Percentiles rank a stretch among this genome's conserved stretches.
These are phyloP conservation scores for Eristalinus sepulchralis DNA, from an alignment of 2,888 invertebrate species.

Conservation along the genomic window DNA sequence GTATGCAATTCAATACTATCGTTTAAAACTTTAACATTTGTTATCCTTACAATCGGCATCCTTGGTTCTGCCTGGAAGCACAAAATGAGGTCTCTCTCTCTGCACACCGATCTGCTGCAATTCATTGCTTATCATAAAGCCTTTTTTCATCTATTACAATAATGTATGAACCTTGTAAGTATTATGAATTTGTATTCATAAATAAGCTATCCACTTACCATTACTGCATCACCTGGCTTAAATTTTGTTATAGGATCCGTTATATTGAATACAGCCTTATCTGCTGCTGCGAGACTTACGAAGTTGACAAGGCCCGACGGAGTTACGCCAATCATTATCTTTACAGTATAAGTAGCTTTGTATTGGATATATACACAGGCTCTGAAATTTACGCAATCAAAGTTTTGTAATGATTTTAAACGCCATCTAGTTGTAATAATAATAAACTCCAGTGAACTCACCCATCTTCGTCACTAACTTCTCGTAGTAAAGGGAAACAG, in stretches of 20 bases:
- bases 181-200: not conserved
- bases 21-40: too few species aligned
- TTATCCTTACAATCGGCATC: too few species aligned
- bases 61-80: not conserved
- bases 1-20: too few species aligned
- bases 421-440: too few species aligned
- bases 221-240: slow-evolving; percentile 4
- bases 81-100: not conserved
- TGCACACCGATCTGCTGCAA: slow-evolving; percentile 1
- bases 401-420: too few species aligned
- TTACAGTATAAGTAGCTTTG: not conserved
- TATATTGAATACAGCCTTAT: slow-evolving; percentile 4
- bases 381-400: not conserved
- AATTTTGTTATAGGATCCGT: not conserved
- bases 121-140: slow-evolving; percentile 15
- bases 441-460: too few species aligned
- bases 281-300: not conserved
- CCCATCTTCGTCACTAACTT: too few species aligned
- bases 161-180: not conserved
- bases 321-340: not conserved
- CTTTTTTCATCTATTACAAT: not conserved
- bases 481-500: too few species aligned
- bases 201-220: slow-evolving; percentile 2
- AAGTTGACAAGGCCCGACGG: not conserved
- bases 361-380: not conserved